phyloP scores from a whole-genome alignment of 2,113 vertebrate species.

The Oriolus oriolus region DNA sequence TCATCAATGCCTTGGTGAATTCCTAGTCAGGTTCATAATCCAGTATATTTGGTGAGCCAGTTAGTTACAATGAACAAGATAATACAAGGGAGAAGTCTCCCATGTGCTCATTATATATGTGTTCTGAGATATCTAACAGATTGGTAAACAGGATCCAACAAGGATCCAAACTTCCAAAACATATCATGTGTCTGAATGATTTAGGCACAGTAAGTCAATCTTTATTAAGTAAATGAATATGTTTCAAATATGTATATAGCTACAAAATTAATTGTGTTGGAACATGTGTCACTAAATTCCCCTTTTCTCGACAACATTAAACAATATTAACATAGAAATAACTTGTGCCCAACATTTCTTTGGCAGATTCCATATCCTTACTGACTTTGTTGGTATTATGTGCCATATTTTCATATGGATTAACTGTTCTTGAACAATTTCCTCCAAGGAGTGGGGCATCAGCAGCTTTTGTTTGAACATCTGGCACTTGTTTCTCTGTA shows the following conservation, averaged over 20 bases:
- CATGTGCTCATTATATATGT: not conserved
- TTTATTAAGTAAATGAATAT: not conserved
- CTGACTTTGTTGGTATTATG: not conserved
- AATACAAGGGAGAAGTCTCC: not conserved
- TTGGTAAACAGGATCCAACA: not conserved
- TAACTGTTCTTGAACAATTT: conserved; percentile 36
- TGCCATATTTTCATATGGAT: conserved; percentile 16
- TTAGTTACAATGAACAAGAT: not conserved
- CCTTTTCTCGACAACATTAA: not conserved
- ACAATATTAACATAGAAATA: not conserved
- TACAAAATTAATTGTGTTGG: not conserved
- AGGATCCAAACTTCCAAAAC: not conserved
- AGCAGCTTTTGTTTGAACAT: conserved; percentile 22
- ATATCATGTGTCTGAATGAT: not conserved
- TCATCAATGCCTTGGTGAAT: not conserved
- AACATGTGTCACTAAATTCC: not conserved
- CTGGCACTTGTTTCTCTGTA: not conserved
- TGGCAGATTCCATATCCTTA: not conserved
- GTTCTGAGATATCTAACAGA: not conserved
- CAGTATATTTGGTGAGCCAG: not conserved
- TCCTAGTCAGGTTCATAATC: not conserved
- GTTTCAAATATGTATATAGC: not conserved
- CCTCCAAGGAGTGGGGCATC: not conserved
- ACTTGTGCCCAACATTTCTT: not conserved
- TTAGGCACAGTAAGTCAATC: not conserved